Conservation (phyloP, 2,888 invertebrate species). For the Autographa gamma region DNA sequence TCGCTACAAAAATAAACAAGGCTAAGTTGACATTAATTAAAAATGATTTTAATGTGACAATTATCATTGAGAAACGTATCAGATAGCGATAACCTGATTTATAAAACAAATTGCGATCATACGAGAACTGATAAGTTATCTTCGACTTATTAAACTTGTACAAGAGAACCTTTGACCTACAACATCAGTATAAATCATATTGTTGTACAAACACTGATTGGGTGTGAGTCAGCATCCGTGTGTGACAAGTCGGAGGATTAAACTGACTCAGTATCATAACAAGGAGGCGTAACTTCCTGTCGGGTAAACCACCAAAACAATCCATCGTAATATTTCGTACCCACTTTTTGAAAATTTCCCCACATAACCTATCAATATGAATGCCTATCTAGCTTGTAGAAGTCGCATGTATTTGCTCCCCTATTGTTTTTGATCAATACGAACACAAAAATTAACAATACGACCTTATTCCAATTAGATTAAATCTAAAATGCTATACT, state of each 20-base stretch:
- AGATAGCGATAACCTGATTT: slow-evolving; percentile 3
- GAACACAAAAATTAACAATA: background rate
- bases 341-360: background rate
- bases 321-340: too few species aligned
- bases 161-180: background rate
- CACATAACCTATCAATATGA: background rate
- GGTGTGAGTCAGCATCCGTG: slow-evolving; percentile 6
- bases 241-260: background rate
- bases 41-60: slow-evolving; percentile 2
- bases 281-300: background rate
- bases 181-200: slow-evolving; percentile 5
- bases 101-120: background rate
- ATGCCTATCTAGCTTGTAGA: background rate
- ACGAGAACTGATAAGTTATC: slow-evolving; percentile 1
- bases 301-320: background rate
- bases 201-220: background rate
- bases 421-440: slow-evolving; percentile 28
- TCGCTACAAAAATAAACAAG: background rate
- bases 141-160: background rate
- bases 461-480: slow-evolving; percentile 4
- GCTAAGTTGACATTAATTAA: background rate
- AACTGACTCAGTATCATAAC: background rate
- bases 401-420: background rate
- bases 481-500: slow-evolving; percentile 7
- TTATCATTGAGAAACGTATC: background rate